phyloP scores from a whole-genome alignment of 2,113 vertebrate species.

The Corythaixoides concolor region DNA sequence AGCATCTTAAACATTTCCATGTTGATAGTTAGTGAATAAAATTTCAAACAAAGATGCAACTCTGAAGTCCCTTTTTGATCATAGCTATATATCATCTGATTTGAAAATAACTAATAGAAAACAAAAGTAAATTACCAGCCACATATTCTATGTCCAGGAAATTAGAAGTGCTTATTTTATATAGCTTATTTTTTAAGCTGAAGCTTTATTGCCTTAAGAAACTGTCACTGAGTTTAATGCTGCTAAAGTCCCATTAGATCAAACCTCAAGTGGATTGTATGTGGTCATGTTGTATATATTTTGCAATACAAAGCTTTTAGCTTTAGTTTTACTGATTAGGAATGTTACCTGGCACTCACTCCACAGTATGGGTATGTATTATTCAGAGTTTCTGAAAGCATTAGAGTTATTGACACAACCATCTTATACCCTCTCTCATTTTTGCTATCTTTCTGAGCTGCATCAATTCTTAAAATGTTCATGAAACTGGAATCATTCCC shows the following conservation, averaged over 20 bases:
- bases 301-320: slow-evolving; percentile 52
- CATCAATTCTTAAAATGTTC: slow-evolving; percentile 54
- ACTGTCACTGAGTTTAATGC: not conserved
- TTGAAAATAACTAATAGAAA: not conserved
- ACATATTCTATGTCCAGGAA: not conserved
- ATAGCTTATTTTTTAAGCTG: not conserved
- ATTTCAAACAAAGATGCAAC: not conserved
- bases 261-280: not conserved
- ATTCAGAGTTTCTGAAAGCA: slow-evolving; percentile 66
- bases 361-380: slow-evolving; percentile 44
- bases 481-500: slow-evolving; percentile 50
- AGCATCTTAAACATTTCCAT: not conserved
- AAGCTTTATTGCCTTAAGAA: not conserved
- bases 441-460: slow-evolving; percentile 15
- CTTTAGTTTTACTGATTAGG: slow-evolving; percentile 9
- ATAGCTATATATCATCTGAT: not conserved
- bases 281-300: not conserved
- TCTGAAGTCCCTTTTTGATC: not conserved
- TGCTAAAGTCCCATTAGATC: slow-evolving; percentile 26
- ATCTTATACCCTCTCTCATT: not conserved
- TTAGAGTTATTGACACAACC: slow-evolving; percentile 7
- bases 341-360: not conserved
- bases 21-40: not conserved
- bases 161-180: not conserved
- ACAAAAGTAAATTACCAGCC: not conserved